Evolutionary conservation across 2,797 vertebrate species (phyloP).

Genomic region (Acipenser ruthenus): DNA sequence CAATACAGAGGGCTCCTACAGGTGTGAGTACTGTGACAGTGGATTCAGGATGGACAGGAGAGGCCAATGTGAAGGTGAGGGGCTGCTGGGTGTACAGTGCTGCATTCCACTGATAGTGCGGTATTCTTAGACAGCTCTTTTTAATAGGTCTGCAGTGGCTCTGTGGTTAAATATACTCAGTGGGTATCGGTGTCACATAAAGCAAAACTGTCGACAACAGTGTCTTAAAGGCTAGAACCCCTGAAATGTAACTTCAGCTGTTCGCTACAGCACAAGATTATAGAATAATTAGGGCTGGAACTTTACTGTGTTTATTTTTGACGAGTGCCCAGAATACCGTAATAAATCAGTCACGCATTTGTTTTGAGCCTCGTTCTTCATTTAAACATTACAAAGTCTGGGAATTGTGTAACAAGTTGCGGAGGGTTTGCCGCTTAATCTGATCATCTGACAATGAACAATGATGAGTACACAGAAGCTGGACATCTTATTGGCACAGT

Average conservation of each 20-base stretch:
- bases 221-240: background rate
- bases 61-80: constrained; percentile 64
- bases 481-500: no score
- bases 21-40: constrained; percentile 62
- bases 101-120: background rate
- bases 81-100: background rate
- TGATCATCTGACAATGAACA: no score
- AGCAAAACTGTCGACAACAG: background rate
- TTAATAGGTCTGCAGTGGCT: background rate
- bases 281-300: background rate
- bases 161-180: background rate
- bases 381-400: no score
- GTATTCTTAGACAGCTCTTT: background rate
- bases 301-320: background rate
- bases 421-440: no score
- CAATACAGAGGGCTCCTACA: constrained; percentile 63
- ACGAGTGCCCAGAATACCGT: background rate
- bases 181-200: background rate
- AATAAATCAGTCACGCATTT: background rate
- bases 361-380: no score
- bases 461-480: no score
- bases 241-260: background rate
- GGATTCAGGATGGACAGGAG: constrained; percentile 59
- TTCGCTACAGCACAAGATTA: background rate
- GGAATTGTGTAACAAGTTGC: no score